Base-by-base conservation (phyloP, 2,113 vertebrate genomes). In the Sakesphorus luctuosus region DNA sequence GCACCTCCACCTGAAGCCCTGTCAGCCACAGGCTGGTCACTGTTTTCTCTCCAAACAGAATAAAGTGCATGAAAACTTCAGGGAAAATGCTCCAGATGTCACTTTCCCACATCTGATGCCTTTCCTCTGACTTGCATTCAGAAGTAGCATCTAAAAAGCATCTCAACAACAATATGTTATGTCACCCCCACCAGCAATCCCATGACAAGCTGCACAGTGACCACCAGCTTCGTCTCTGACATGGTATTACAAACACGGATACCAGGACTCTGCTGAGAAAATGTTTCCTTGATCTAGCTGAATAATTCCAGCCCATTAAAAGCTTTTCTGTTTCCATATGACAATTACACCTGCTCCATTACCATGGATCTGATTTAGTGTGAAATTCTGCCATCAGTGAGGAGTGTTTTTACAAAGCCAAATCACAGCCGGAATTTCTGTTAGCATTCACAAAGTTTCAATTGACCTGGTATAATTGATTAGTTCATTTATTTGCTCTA, bases 401-500 rank as follows among this genome's bases (percentile, higher is more conserved):
- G 47, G 35, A 75, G 29, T 10, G 59, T 29, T 75, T 69, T 61
- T n/a, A 68, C 1, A 7, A 81, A 92, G 65, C 25, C 65, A 72
- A 94, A 90, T 35, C 38, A 44, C 55, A 79, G 77, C 8, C 40
- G 73, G 35, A 65, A 88, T 13, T 89, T 58, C 62, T 85, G 67
- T n/a, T 36, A 55, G 43, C 19, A 28, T 33, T 82, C 67, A 33
- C 25, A 25, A 85, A 50, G 29, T 75, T 95, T 75, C 83, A 90
- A 50, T 2, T 46, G 76, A 77, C 59, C 25, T 21, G 29, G 24
- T 40, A 35, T 47, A 86, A 96, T 47, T 55, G 76, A 95, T 88
- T 31, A 44, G 43, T 88, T 94, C 24, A 94, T 84, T 91, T 91
- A 66, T 73, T 84, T 90, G 76, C 87, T 74, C 79, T 74, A 40